A percentile compares a stretch with the other conserved stretches of the same genome.
Evolutionary conservation across 2,888 invertebrate genomes (phyloP).

Genomic region (Prosapia bicincta): DNA sequence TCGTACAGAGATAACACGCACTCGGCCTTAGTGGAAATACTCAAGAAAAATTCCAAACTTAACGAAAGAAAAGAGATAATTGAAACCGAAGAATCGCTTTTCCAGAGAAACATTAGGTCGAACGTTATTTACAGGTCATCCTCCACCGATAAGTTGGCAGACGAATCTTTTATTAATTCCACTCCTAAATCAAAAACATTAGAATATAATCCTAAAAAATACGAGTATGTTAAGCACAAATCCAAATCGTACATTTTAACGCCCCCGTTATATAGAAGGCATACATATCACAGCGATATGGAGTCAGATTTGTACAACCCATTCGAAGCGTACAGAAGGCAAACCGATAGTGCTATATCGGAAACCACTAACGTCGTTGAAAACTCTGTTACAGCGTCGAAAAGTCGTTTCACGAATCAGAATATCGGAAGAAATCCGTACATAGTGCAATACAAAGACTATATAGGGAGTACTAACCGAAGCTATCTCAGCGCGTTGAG

Average conservation of each 20-base stretch:
- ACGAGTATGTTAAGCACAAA: background rate
- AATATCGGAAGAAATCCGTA: background rate
- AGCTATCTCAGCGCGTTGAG: background rate
- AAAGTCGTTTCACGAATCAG: background rate
- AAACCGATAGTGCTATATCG: background rate
- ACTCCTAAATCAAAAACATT: background rate
- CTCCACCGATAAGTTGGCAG: conserved; percentile 18
- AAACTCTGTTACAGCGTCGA: background rate
- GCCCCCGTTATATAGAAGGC: background rate
- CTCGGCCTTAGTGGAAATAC: conserved; percentile 13
- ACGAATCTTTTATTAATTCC: background rate
- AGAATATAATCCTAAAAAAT: background rate
- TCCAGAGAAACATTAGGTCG: conserved; percentile 16
- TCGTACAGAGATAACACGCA: background rate
- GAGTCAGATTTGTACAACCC: background rate
- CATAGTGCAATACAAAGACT: background rate
- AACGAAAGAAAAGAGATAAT: background rate
- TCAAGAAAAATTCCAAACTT: conserved; percentile 3
- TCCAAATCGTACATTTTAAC: background rate
- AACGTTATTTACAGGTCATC: conserved; percentile 22
- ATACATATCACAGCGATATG: background rate
- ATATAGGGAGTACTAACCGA: background rate
- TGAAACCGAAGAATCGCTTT: conserved; percentile 14
- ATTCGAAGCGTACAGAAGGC: background rate
- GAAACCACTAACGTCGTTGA: background rate